These are phyloP conservation scores for Pelagia noctiluca DNA, from an alignment of 30 jellyfish, hydroid and myxozoan species.

Conservation along the genomic window DNA sequence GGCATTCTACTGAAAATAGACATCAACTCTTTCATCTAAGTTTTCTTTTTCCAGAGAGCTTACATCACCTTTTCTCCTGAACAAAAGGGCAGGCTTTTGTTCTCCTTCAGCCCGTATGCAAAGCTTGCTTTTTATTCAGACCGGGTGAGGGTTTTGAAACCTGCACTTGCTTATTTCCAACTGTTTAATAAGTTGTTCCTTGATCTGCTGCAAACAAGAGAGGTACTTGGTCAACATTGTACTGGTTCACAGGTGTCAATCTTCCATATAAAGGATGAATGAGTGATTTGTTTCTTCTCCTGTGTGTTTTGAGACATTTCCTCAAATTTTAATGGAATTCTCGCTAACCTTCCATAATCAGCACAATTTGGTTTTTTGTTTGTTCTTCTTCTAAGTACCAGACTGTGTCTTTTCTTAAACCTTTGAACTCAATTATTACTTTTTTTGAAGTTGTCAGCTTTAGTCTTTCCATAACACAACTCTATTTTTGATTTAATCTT, in stretches of 20 bases:
- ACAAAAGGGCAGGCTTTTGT: too few species aligned
- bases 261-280: slow-evolving; percentile 5
- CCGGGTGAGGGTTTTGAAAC: slow-evolving; percentile 12
- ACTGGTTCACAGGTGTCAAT: slow-evolving; percentile 1
- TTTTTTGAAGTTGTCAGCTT: slow-evolving; percentile 17
- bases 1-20: too few species aligned
- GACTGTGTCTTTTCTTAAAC: slow-evolving; percentile 1
- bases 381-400: slow-evolving; percentile 10
- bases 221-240: slow-evolving; percentile 30
- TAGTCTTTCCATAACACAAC: background rate
- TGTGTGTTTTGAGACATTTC: slow-evolving; percentile 5
- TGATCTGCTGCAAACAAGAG: slow-evolving; percentile 25
- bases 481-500: slow-evolving; percentile 6
- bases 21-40: too few species aligned
- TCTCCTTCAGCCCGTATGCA: too few species aligned
- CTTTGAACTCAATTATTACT: slow-evolving; percentile 1
- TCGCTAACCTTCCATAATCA: background rate
- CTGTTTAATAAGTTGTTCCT: slow-evolving; percentile 7
- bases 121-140: slow-evolving; percentile 9
- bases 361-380: slow-evolving; percentile 7
- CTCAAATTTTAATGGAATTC: slow-evolving; percentile 10
- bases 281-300: slow-evolving; percentile 1
- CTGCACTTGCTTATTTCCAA: slow-evolving; percentile 10
- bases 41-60: too few species aligned
- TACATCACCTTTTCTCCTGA: too few species aligned